phyloP scores from a whole-genome alignment of 2,113 vertebrate genomes.

The Galemys pyrenaicus region DNA sequence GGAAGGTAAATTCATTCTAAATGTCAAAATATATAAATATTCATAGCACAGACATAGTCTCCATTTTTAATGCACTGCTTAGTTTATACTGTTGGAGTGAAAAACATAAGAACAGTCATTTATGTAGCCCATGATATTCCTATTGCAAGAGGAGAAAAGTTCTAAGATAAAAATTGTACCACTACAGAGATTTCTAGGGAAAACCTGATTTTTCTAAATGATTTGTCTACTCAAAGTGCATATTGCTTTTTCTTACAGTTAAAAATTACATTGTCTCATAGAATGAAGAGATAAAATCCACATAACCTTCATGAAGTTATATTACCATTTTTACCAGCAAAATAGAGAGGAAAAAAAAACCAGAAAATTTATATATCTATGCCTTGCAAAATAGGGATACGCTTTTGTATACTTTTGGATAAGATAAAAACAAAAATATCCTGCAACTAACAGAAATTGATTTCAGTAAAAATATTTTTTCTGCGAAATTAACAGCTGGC shows the following conservation, averaged over 20 bases:
- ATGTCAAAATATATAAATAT: slow-evolving; percentile 71
- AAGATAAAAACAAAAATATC: neutral
- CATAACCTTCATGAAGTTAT: neutral
- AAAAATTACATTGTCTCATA: neutral
- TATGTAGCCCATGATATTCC: neutral
- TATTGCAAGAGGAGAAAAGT: neutral
- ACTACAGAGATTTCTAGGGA: neutral
- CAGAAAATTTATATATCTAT: neutral
- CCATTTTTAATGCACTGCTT: slow-evolving; percentile 26
- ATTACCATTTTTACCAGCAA: neutral
- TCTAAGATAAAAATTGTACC: neutral
- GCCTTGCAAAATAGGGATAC: neutral
- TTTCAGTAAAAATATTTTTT: neutral
- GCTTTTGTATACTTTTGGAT: neutral
- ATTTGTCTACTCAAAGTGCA: neutral
- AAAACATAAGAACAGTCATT: neutral
- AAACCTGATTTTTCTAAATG: neutral
- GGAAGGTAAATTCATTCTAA: slow-evolving; percentile 59
- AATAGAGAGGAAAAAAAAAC: neutral
- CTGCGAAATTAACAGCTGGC: neutral
- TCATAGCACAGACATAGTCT: neutral
- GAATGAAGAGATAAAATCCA: neutral
- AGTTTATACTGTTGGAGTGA: neutral
- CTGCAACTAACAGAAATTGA: neutral
- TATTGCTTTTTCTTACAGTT: neutral